A percentile compares a stretch with the other conserved stretches of the same genome.
phyloP scores from a whole-genome alignment of 2,888 invertebrate species.

The Dasysyrphus tricinctus region DNA sequence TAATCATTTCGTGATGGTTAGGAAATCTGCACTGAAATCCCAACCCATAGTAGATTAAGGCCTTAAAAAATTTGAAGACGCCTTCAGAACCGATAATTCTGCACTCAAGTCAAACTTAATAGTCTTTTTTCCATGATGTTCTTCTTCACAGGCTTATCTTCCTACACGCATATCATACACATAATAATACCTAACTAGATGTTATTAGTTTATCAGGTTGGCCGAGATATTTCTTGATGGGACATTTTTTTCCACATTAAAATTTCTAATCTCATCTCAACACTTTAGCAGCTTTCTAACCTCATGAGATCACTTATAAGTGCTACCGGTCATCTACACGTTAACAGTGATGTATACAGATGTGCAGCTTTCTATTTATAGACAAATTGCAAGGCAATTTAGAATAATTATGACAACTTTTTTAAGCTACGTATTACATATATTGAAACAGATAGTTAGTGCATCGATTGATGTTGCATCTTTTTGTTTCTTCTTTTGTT shows the following conservation, averaged over 20 bases:
- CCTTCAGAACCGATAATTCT: no score
- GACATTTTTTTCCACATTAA: neutral
- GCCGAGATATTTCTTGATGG: no score
- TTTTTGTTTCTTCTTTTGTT: neutral
- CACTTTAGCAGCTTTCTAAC: neutral
- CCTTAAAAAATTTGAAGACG: no score
- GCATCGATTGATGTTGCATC: neutral
- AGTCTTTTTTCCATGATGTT: no score
- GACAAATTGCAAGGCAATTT: slow-evolving; percentile 2
- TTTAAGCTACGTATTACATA: slow-evolving; percentile 5
- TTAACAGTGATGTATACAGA: neutral
- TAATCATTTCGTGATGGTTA: no score
- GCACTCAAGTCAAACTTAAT: no score
- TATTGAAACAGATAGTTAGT: neutral
- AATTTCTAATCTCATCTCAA: neutral
- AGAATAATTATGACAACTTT: slow-evolving; percentile 14
- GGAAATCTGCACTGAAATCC: no score
- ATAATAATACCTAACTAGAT: no score
- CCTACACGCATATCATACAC: no score
- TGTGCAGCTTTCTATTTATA: slow-evolving; percentile 9
- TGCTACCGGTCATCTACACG: neutral
- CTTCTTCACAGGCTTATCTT: no score
- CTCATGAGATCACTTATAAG: neutral
- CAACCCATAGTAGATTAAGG: no score
- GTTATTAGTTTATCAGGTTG: no score